Evolutionary conservation across 1,140 invertebrate genomes (phyloP), one percentile per base, ranked within the genome.

Genomic region (Aphelenchoides besseyi): DNA sequence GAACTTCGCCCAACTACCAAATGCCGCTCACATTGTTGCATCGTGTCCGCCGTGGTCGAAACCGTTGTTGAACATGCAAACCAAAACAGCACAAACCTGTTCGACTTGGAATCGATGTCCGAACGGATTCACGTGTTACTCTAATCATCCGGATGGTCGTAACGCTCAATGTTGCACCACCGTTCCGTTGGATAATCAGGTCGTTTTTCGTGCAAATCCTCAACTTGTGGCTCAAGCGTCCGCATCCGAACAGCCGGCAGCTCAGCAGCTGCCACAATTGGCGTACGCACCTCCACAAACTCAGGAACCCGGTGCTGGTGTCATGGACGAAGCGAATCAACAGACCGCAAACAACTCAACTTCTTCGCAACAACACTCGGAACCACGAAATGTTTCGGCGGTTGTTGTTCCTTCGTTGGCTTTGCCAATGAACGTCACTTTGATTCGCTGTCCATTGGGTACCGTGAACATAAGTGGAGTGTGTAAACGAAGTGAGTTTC

Each of bases 401-500:
- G 67, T 69, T n/a, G 67, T 68, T 26, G 29, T 66, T 66, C 63
- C 59, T 12, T 64, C 67, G 1, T 26, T 69, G 1, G 16, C 70
- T 35, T 16, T 23, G 18, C 64, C 73, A 28, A 30, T n/a, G 0
- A 73, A 74, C 29, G 55, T 69, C 28, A 69, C 67, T 16, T 35
- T 69, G 23, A 72, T 72, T 54, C 33, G 62, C 37, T 81, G 73
- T 64, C 81, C 78, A 3, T 48, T 63, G 9, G 76, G 72, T 30
- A 82, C 67, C 41, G 63, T 77, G 30, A 83, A 83, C 23, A 73
- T 80, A n/a, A 67, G 72, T 32, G 74, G 76, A 9, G 71, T 81
- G 26, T 82, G 81, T 18, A 81, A 83, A 63, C 63, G 79, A 69
- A 77, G 76, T 83, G 41, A 73, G 82, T 71, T 55, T n/a, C n/a